Conservation (phyloP, 2,113 vertebrate genomes). For the Lates calcarifer region DNA sequence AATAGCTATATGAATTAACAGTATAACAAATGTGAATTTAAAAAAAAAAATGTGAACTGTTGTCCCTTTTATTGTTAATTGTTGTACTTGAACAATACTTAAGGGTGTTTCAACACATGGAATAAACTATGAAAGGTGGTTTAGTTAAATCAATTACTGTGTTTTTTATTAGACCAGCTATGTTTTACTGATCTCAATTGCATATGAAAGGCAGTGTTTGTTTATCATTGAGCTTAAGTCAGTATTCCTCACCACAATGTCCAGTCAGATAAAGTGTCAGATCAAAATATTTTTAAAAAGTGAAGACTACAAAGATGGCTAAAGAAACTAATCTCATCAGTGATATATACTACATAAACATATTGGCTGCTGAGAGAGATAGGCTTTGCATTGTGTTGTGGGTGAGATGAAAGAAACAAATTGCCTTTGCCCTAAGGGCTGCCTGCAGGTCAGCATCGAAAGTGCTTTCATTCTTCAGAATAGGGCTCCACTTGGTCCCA, state of each 20-base stretch:
- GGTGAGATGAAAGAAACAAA: constrained; percentile 70
- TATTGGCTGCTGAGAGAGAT: constrained; percentile 47
- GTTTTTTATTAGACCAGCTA: constrained; percentile 60
- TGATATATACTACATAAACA: constrained; percentile 48
- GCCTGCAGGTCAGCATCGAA: constrained; percentile 72
- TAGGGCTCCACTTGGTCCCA: constrained; percentile 52
- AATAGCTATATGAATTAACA: constrained; percentile 84
- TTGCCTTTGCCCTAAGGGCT: constrained; percentile 80
- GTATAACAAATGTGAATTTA: constrained; percentile 87
- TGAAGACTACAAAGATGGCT: constrained; percentile 45
- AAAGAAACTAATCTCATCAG: constrained; percentile 49
- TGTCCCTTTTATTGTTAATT: constrained; percentile 85
- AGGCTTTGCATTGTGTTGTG: constrained; percentile 65
- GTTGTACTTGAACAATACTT: constrained; percentile 86
- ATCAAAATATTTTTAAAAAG: constrained; percentile 39
- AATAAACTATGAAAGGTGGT: constrained; percentile 82
- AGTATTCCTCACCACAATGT: constrained; percentile 72
- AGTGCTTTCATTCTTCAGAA: constrained; percentile 78
- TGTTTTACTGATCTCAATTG: constrained; percentile 61
- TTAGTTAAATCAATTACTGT: constrained; percentile 73
- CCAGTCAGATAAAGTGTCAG: constrained; percentile 44
- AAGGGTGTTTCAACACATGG: constrained; percentile 84
- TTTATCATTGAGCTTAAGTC: constrained; percentile 70
- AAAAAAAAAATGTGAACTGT: constrained; percentile 83
- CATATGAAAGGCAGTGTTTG: constrained; percentile 73